Conservation (phyloP, 2,797 vertebrate genomes). For the Catostomus latipinnis region DNA sequence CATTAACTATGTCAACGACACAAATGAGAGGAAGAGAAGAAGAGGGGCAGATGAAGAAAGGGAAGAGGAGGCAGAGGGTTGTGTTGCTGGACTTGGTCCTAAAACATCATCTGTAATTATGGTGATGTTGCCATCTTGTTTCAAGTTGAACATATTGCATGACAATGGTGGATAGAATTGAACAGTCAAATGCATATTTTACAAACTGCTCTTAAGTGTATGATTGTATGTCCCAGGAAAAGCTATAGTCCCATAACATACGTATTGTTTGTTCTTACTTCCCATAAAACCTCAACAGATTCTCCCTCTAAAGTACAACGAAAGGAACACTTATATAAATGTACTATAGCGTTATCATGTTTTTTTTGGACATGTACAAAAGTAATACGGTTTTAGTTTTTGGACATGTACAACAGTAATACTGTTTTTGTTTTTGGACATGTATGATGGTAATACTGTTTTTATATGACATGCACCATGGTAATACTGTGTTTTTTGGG, state of each 20-base stretch:
- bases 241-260: neutral
- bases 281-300: too few relatives aligned
- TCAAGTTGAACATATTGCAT: conserved; percentile 68
- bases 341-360: neutral
- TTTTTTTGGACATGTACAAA: too few relatives aligned
- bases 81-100: conserved; percentile 34
- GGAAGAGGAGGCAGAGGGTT: conserved; percentile 38
- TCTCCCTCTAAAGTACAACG: neutral
- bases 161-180: conserved; percentile 41
- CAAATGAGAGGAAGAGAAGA: conserved; percentile 53
- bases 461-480: too few relatives aligned
- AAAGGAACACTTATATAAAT: neutral
- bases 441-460: too few relatives aligned
- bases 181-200: conserved; percentile 48
- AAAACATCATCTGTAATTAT: conserved; percentile 67
- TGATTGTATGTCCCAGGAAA: neutral
- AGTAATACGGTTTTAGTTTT: too few relatives aligned
- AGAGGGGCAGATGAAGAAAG: conserved; percentile 25
- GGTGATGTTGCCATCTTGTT: conserved; percentile 76
- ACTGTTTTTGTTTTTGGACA: too few relatives aligned
- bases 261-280: neutral
- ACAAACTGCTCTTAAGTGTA: conserved; percentile 3
- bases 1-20: conserved; percentile 78
- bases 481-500: too few relatives aligned
- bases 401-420: too few relatives aligned